These are phyloP conservation scores for Eudasyphora cyanicolor DNA, from an alignment of 2,888 invertebrate species.

Conservation along the genomic window DNA sequence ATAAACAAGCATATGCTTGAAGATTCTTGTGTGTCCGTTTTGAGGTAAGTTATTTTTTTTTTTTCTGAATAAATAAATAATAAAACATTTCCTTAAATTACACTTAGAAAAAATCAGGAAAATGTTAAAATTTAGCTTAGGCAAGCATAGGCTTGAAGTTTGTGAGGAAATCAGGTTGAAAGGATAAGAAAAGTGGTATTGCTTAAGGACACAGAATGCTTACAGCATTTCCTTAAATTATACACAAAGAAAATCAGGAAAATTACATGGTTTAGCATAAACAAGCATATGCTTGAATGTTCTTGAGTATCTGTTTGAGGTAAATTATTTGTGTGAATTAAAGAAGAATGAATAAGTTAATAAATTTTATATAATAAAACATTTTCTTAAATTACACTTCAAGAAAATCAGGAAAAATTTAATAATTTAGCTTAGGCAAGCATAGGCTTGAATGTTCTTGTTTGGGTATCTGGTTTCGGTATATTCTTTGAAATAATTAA, in stretches of 20 bases:
- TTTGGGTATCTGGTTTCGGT: no score
- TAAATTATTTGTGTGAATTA: neutral
- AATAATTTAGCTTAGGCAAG: neutral
- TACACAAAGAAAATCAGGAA: no score
- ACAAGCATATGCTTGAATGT: neutral
- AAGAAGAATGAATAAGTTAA: neutral
- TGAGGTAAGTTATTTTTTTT: neutral
- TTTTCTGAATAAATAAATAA: neutral
- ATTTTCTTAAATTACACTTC: no score
- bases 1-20: neutral
- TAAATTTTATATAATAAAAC: neutral
- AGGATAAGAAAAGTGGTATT: no score
- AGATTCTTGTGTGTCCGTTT: neutral
- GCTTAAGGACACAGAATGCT: no score
- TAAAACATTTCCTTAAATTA: no score
- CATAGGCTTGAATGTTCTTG: conserved; percentile 8
- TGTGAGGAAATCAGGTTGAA: no score
- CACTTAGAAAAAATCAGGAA: no score
- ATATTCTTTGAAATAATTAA: no score
- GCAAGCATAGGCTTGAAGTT: conserved; percentile 13
- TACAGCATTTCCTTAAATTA: no score
- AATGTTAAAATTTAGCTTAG: neutral
- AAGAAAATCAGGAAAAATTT: no score
- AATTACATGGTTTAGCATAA: no score
- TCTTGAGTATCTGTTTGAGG: neutral